Evolutionary conservation across 2,888 invertebrate genomes (phyloP), one percentile per base, ranked within the genome.

Genomic region (Melieria omissa): DNA sequence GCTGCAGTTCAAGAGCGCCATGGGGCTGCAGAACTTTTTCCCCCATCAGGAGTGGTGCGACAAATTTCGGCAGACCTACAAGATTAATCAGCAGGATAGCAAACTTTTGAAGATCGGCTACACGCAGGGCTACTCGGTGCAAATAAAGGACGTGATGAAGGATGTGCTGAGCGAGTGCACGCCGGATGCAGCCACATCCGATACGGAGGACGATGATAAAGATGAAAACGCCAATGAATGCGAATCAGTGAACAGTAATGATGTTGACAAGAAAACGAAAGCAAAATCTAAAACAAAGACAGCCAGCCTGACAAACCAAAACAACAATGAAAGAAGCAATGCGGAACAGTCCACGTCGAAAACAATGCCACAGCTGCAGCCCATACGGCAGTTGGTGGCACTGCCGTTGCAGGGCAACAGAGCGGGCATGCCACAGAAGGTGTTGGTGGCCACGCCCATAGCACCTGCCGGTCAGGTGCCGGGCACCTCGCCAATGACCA

Each of bases 31-130:
- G 14, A 80, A 81, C n/a, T 85, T 85, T 71, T 84, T 85, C 66
- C 86, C 86, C 8, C 83, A 82, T 71, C 82, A 80, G 72, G 84
- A 81, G n/a, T 85, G 85, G 85, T 82, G 85, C 72, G 80, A 82
- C 62, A 86, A 84, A 61, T 85, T 85, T 72, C 83, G 85, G 4
- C 69, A 72, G 54, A 83, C 80, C 5, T 85, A 86, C 74, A 78
- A 78, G 4, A 82, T 85, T 4, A 75, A 75, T 1, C 78, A 82
- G 45, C 83, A 79, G 12, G 85, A 85, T 60, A 85, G 85, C 3
- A 84, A 82, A 73, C 70, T 77, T 0, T 70, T 85, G 14, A 80
- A 79, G 7, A 80, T 85, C 44, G 86, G 81, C 58, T 83, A 85
- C 65, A 77, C 80, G 0, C 84, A 85, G 44, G 80, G 86, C 47